Base-by-base conservation (phyloP, 1,140 invertebrate species). In the Hylyphantes graminicola region DNA sequence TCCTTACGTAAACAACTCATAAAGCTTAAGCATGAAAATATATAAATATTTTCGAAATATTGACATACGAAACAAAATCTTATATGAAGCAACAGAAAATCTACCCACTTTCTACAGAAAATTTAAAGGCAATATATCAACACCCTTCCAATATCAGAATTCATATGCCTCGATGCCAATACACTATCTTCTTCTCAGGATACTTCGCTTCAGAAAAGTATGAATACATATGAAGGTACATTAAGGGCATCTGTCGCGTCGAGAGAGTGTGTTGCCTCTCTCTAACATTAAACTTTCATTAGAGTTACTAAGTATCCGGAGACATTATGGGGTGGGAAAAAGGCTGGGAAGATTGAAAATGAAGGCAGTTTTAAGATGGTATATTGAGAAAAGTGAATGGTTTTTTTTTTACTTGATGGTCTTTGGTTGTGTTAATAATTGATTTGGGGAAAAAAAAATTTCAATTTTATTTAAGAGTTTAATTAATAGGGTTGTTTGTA, bases 251-350 rank as follows among this genome's bases (percentile, higher is more conserved):
- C 80, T 83, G 80, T 63, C 57, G 80, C 72, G 73, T 50, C 0
- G 65, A 70, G 11, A 65, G 67, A 81, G 55, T 70, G 67, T 78
- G 51, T 53, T 53, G 19, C 19, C n/a, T 74, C 80, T 83, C 70
- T 75, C n/a, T n/a, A n/a, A 70, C 80, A 83, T 83, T 83, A 83
- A 83, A 83, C 80, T 83, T 83, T 83, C 80, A 83, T 83, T 83
- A 83, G 70, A 57, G 75, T 35, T 35, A 55, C 67, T 73, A 73
- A 81, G 79, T 81, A 81, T n/a, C 54, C 68, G 53, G 55, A 48
- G 55, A 73, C 68, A 81, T 81, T 81, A 73, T 57, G 67, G 55
- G 53, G 67, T 53, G 67, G 63, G 51, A 35, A 35, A 35, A 35
- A 35, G 35, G 35, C 35, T 48, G 7, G 21, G 51, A 15, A 35